Base-by-base conservation (phyloP, 2,113 vertebrate genomes). In the Hippocampus barbouri region DNA sequence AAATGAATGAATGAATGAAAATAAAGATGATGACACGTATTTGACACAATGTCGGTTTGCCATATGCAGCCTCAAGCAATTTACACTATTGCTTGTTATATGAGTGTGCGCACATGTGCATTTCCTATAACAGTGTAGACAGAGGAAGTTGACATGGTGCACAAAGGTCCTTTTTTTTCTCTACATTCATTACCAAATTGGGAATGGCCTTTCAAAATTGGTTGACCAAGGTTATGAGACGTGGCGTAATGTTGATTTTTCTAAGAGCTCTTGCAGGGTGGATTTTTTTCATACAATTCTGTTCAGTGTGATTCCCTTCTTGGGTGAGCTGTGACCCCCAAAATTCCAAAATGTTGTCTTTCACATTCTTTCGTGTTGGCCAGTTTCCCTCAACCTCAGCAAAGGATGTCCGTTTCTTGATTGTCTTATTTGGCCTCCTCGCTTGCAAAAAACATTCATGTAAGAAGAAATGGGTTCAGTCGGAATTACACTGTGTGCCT, bases 381-480 rank as follows among this genome's bases (percentile, higher is more conserved):
- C 72, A 27, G 74, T 0, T 61, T 34, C 70, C 61, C 72, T 45
- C 10, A 82, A 78, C 75, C 65, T 73, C 71, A 71, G 77, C 75
- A 84, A 54, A 18, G 82, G 85, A 86, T 83, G 83, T 71, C 80
- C 72, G 73, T 76, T 83, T 77, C 78, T 79, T 84, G 66, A 78
- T 71, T 79, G 70, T 79, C 85, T 76, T 79, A 72, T 72, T 4
- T 45, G 69, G 27, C 12, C 64, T 38, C 47, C 40, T 71, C 12
- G 51, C n/a, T 60, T 41, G 43, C 30, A 78, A 45, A 34, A 75
- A 79, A 47, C 75, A 76, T 79, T 81, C 69, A 87, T 81, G 86
- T 85, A 85, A 85, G 82, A 89, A 86, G 88, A 79, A 86, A 84
- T 80, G 77, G 74, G 74, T 68, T 80, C 75, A 70, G 78, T 83